phyloP scores from a whole-genome alignment of 2,797 vertebrate species.

The Chloroceryle amazona region DNA sequence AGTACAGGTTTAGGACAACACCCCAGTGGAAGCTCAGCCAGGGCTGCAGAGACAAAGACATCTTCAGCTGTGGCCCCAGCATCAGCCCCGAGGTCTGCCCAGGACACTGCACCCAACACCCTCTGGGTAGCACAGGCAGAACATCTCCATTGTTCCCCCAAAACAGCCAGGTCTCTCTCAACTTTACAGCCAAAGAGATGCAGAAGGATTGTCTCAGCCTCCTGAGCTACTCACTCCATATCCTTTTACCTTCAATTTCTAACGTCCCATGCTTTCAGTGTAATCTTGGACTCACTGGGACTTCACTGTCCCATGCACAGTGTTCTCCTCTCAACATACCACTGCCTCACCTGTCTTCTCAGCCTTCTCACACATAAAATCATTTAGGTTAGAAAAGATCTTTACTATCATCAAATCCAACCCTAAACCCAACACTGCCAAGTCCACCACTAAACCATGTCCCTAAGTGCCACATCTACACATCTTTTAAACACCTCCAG shows the following conservation, averaged over 20 bases:
- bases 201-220: not conserved
- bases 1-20: not conserved
- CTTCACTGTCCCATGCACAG: rapidly evolving
- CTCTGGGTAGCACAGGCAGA: not conserved
- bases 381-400: not conserved
- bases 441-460: not conserved
- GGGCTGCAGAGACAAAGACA: not conserved
- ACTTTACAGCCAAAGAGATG: rapidly evolving
- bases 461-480: not conserved
- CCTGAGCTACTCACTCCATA: not conserved
- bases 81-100: not conserved
- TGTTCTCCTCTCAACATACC: not conserved
- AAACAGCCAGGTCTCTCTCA: not conserved
- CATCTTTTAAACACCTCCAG: not conserved
- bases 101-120: rapidly evolving
- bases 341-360: not conserved
- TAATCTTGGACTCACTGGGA: not conserved
- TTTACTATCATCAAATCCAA: not conserved
- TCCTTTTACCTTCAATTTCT: not conserved
- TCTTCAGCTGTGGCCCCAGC: not conserved
- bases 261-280: not conserved
- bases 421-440: not conserved
- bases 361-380: not conserved
- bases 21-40: not conserved
- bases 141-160: not conserved